Base-by-base conservation (phyloP, 2,888 invertebrate species). In the Chrysolina oricalcia region DNA sequence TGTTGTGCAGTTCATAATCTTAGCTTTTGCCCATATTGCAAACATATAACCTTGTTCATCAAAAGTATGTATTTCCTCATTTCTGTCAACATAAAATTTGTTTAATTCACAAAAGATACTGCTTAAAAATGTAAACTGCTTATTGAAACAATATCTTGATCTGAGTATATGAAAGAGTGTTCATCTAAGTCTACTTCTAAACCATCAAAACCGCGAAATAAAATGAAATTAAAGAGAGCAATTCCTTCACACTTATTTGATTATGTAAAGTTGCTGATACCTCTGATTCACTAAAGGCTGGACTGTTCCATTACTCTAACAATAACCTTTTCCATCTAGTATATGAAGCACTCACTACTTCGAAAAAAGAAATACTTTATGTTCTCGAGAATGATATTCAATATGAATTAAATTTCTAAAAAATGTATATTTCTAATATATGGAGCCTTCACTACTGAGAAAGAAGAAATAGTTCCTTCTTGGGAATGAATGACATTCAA, bases 31-130 rank as follows among this genome's bases (percentile, higher is more conserved):
- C 13, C 59, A 50, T 15, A 63, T 59, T 46, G 46, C 73, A 71
- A 68, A 64, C 68, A 71, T 62, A 66, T 66, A 74, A 74, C 67
- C 21, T 67, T 71, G 68, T 70, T 73, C 50, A 75, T 15, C 56
- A 43, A 69, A 74, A 74, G 67, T 77, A 74, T 69, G 62, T 71
- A 59, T 59, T 68, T 68, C 69, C 75, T 77, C 71, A 73, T 75
- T 73, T 59, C 64, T 64, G 64, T 66, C 0, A 17, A 67, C n/a
- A 67, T 13, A 67, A 53, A 50, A 66, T 27, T 35, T 35, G 40
- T 40, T n/a, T 17, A 13, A 53, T 35, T 68, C 53, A 40, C 41
- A 68, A 40, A 35, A 50, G 19, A 40, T 53, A 53, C 11, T 46
- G 21, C n/a, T 68, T 19, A 43, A 68, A 13, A 68, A 40, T 23